Conservation (phyloP, 1,140 invertebrate genomes). For the Microplitis demolitor region DNA sequence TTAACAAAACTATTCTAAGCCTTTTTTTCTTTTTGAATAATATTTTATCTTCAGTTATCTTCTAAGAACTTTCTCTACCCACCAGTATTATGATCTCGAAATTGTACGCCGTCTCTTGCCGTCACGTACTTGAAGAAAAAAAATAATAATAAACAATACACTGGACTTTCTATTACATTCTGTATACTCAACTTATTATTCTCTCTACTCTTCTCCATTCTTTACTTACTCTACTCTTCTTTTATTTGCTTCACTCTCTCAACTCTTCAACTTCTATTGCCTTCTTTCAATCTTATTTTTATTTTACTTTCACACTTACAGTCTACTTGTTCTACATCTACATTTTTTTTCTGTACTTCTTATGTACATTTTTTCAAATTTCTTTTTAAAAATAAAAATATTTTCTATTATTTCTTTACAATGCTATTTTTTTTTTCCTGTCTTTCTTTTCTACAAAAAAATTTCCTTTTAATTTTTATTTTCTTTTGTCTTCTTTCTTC, state of each 20-base stretch:
- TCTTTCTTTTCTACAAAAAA: neutral
- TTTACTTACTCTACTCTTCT: neutral
- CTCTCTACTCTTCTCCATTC: neutral
- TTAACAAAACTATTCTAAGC: neutral
- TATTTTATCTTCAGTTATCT: neutral
- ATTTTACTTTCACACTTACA: neutral
- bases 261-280: neutral
- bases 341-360: neutral
- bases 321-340: neutral
- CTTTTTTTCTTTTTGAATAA: neutral
- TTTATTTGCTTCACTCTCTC: neutral
- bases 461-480: neutral
- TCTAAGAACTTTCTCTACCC: slow-evolving; percentile 33
- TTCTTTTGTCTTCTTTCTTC: slow-evolving; percentile 5
- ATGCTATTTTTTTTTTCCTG: neutral
- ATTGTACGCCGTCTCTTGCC: slow-evolving; percentile 31
- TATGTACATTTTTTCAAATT: neutral
- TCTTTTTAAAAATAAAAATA: too few relatives aligned
- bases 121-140: slow-evolving; percentile 13
- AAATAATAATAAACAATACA: neutral
- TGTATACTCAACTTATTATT: slow-evolving; percentile 4
- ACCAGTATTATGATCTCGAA: slow-evolving; percentile 46
- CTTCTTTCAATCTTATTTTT: neutral
- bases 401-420: neutral
- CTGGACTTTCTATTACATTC: slow-evolving; percentile 6